Base-by-base conservation (phyloP, 2,888 invertebrate genomes). In the Lamproptera curius region DNA sequence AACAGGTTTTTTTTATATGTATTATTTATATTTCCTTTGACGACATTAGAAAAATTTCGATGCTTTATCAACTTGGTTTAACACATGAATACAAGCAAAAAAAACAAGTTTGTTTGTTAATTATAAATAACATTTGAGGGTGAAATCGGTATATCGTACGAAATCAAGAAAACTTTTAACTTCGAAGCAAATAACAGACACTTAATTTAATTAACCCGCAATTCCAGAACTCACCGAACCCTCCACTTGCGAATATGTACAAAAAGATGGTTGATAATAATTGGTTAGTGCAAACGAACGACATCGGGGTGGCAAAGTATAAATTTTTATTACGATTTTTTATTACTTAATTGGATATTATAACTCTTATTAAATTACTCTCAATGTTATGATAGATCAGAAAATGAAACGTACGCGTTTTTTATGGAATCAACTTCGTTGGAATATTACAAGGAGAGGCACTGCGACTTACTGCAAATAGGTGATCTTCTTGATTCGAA, bases 401-500 rank as follows among this genome's bases (percentile, higher is more conserved):
- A 89, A 51, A 74, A 70, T 35, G 77, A 72, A 11, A 77, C 89
- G 54, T 97, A 95, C 71, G 97, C 97, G 1, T 96, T 93, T 73
- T 90, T 98, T 46, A 95, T 96, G 94, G 97, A 97, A 82, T 95
- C 95, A 0, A 92, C 95, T 0, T 92, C 94, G 0, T 93, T 97
- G 53, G 96, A 97, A 72, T 97, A 96, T 74, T 90, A 91, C 37
- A 90, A 89, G 42, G 93, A 95, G 70, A 85, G 94, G 56, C 89
- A 94, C 53, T 96, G 96, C 64, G 91, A 92, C 51, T 88, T 96
- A 57, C 90, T 90, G 0, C 91, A 91, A 81, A 87, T 93, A 13
- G 94, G 95, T 0, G 92, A 92, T 1, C 79, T 92, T 6, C 79
- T 96, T 3, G 95, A 96, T 67, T 92, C 92, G 17, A 96, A 96